Evolutionary conservation across 2,113 vertebrate genomes (phyloP), one percentile per base, ranked within the genome.

Genomic region (Larimichthys crocea): DNA sequence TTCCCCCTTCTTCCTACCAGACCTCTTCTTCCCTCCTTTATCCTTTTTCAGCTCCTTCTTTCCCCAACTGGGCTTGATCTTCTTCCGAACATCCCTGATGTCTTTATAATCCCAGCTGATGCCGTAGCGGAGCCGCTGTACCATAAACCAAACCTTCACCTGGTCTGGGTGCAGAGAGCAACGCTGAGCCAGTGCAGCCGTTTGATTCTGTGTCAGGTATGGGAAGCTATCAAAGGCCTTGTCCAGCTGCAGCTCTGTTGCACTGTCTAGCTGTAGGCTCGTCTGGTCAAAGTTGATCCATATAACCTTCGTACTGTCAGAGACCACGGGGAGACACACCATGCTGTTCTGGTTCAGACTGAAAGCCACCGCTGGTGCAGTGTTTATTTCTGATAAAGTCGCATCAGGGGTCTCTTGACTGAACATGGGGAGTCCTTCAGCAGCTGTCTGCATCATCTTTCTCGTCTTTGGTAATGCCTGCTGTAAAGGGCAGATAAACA

Each of bases 91-190:
- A 66, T 95, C 92, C 49, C 76, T 84, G 81, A 97, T 97, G 86
- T 97, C 96, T 69, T 95, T 92, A 2, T 92, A 89, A 29, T 95
- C 95, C 97, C 97, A 97, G 94, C 96, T 97, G 89, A 97, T 96
- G 68, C 97, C 96, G 4, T 95, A 96, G 66, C 91, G 93, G 40
- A 97, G 95, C 52, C 97, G 94, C 87, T 97, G 96, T 15, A 93
- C 91, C 95, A 97, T 97, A 85, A 97, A 97, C 97, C 97, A 97
- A 16, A 94, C 94, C 90, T 94, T 96, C 29, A 97, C 97, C 79
- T 96, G 95, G 83, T 97, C 97, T 50, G 94, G 92, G 52, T 96
- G 95, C 59, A 97, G 88, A 11, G 94, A 95, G 65, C 95, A 95
- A 24, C 90, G 91, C 29, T 94, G 82, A 0, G 96, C 96, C 40